Base-by-base conservation (phyloP, 2,113 vertebrate genomes). In the Canis aureus region DNA sequence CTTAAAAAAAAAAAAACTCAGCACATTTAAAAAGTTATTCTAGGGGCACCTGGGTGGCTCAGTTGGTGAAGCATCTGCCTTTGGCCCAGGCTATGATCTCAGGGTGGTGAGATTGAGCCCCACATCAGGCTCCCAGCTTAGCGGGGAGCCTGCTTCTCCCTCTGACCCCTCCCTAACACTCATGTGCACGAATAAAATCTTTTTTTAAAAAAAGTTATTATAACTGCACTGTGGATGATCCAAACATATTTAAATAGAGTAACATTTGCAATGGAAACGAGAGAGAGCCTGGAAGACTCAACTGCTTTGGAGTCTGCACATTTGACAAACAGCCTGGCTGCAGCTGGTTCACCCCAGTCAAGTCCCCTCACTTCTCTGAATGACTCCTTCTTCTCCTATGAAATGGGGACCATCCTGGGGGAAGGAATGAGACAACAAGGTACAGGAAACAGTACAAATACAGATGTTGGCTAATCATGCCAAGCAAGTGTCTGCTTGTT, bases 361-460 rank as follows among this genome's bases (percentile, higher is more conserved):
- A 64, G 57, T 62, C n/a, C 5, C 35, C 35, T 11, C 22, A 51
- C 23, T 27, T 95, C 55, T 78, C 62, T 62, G 19, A 59, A 66
- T 13, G 1, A 38, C 15, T 8, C 4, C 3, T 15, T 79, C 93
- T 92, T 81, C 4, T 2, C 66, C 59, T 57, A 3, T 19, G 16
- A 83, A 23, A 57, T 11, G 51, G 19, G 11, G n/a, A 2, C 23
- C 25, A 1, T 66, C 35, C 17, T 69, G 35, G 43, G 13, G 8
- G 23, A 25, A 35, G 53, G 73, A 19, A 38, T 27, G 55, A n/a
- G 51, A 55, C 25, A 13, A 38, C 5, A 12, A 82, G 4, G 6
- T 15, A 4, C 0, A 4, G 0, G 1, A n/a, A 64, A 17, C 7
- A 43, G 55, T 11, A 12, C 4, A 4, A 35, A 35, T n/a, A 5